Evolutionary conservation across 2,113 vertebrate genomes (phyloP).

Genomic region (Amblyopsis rosae): DNA sequence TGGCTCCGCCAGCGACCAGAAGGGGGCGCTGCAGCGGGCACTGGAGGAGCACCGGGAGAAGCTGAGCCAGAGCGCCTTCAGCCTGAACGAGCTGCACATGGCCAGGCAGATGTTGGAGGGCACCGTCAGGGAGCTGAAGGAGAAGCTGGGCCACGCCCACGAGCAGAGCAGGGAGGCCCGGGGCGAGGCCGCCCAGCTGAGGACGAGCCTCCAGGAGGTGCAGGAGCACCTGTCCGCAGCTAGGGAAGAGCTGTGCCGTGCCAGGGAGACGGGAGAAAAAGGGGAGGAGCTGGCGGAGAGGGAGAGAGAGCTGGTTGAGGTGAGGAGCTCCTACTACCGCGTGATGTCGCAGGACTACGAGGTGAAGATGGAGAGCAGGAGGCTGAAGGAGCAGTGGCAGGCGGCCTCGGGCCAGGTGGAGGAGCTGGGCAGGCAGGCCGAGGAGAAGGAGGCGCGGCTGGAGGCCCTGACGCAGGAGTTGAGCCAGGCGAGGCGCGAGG

Average conservation of each 20-base stretch:
- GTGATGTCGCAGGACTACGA: conserved; percentile 79
- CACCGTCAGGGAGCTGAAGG: conserved; percentile 78
- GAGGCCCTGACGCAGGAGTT: conserved; percentile 73
- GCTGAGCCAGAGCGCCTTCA: conserved; percentile 79
- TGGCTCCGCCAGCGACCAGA: conserved; percentile 75
- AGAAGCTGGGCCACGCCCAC: conserved; percentile 78
- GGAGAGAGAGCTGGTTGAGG: conserved; percentile 78
- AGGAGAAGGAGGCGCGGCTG: conserved; percentile 76
- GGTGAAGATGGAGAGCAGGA: conserved; percentile 83
- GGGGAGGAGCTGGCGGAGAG: conserved; percentile 65
- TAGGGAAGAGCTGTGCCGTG: conserved; percentile 61
- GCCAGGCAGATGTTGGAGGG: conserved; percentile 81
- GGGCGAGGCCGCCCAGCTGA: conserved; percentile 77
- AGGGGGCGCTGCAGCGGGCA: conserved; percentile 71
- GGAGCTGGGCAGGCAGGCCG: conserved; percentile 75
- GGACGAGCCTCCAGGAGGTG: conserved; percentile 73
- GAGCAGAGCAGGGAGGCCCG: conserved; percentile 68
- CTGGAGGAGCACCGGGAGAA: conserved; percentile 82
- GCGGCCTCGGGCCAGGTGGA: conserved; percentile 54
- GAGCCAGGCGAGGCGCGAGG: conserved; percentile 71
- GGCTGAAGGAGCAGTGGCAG: conserved; percentile 63
- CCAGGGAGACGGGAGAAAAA: conserved; percentile 43
- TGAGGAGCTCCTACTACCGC: conserved; percentile 75
- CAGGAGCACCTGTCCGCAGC: conserved; percentile 75
- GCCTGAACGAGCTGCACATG: conserved; percentile 84